Evolutionary conservation across 2,888 invertebrate genomes (phyloP).

Genomic region (Labia minor): DNA sequence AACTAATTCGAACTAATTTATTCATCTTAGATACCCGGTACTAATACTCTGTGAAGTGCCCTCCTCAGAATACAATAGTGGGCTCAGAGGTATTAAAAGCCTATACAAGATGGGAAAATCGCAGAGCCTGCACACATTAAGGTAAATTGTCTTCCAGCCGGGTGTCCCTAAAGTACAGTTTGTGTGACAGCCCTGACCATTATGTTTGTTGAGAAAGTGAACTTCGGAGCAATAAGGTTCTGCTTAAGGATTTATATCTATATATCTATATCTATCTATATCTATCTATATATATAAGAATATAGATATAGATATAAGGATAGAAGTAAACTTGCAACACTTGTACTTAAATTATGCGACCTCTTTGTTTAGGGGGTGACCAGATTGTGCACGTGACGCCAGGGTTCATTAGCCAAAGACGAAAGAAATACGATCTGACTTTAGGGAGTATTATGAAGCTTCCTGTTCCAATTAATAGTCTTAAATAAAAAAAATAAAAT

Average conservation of each 20-base stretch:
- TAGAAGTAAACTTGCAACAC: background rate
- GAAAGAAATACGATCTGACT: conserved; percentile 2
- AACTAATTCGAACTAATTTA: background rate
- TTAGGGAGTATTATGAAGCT: background rate
- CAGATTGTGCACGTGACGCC: conserved; percentile 4
- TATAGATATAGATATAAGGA: too few species aligned
- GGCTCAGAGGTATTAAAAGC: background rate
- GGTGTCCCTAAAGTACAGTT: background rate
- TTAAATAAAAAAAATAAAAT: too few species aligned
- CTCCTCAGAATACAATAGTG: background rate
- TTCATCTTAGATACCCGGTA: background rate
- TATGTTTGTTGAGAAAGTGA: too few species aligned
- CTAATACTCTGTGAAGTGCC: background rate
- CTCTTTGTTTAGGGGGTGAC: conserved; percentile 1
- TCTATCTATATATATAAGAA: too few species aligned
- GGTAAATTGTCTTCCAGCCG: background rate
- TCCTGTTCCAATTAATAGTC: too few species aligned
- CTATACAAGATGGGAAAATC: background rate
- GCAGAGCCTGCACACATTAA: conserved; percentile 7
- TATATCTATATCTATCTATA: too few species aligned
- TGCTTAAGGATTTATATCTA: too few species aligned
- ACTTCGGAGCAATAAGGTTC: too few species aligned
- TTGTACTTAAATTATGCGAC: background rate
- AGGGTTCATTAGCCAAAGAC: background rate
- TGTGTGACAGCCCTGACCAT: too few species aligned